phyloP scores from a whole-genome alignment of 2,797 vertebrate species.

The Momotus momota region DNA sequence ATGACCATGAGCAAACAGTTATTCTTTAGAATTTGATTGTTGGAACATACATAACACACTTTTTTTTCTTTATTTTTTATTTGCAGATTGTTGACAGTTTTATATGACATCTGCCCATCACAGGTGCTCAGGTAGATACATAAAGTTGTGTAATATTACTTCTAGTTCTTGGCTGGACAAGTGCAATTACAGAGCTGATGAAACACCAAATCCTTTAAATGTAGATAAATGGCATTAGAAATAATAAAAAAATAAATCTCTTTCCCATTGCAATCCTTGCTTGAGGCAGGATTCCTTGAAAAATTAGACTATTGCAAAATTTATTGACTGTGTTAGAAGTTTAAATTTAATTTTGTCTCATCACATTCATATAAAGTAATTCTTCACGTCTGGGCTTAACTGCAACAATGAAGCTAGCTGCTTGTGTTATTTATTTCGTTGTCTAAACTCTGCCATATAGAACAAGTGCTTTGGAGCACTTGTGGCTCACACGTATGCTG shows the following conservation, averaged over 20 bases:
- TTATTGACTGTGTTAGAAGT: neutral
- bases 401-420: neutral
- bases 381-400: neutral
- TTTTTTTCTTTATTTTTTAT: neutral
- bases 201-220: neutral
- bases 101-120: neutral
- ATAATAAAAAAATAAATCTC: neutral
- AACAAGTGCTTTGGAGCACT: neutral
- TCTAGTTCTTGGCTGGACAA: neutral
- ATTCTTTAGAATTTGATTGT: neutral
- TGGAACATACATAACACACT: neutral
- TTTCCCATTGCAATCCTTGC: neutral
- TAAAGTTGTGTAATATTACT: neutral
- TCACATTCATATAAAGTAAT: neutral
- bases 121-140: neutral
- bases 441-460: neutral
- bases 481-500: neutral
- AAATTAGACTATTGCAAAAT: slow-evolving; percentile 1
- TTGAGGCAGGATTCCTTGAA: neutral
- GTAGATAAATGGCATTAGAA: neutral
- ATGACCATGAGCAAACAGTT: neutral
- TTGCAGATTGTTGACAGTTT: neutral
- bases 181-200: neutral
- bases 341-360: slow-evolving; percentile 36
- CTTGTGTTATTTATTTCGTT: neutral